Conservation (phyloP, 2,888 invertebrate genomes). For the Xestia c-nigrum region DNA sequence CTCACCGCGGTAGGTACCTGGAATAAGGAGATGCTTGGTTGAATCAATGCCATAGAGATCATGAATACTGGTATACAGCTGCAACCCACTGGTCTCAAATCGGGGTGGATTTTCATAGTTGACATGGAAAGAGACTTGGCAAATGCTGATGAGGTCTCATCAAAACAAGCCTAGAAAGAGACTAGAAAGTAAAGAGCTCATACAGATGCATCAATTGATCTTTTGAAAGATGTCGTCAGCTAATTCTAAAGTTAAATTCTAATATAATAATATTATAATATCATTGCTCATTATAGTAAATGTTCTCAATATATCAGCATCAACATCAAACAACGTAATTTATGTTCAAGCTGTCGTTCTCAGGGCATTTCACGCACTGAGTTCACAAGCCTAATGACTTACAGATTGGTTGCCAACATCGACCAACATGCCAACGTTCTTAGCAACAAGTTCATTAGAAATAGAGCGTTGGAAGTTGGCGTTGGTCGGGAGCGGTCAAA, state of each 20-base stretch:
- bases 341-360: conserved; percentile 55
- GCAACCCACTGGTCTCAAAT: background rate
- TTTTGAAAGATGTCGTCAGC: background rate
- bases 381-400: conserved; percentile 51
- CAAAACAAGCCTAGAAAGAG: background rate
- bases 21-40: conserved; percentile 45
- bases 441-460: conserved; percentile 20
- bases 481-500: conserved; percentile 11
- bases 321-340: conserved; percentile 37
- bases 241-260: background rate
- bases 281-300: conserved; percentile 16
- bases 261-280: background rate
- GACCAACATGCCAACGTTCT: conserved; percentile 26
- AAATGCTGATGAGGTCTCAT: background rate
- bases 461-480: conserved; percentile 10
- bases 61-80: background rate
- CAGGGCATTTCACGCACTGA: conserved; percentile 63
- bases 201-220: background rate
- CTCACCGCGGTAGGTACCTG: conserved; percentile 87
- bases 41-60: background rate
- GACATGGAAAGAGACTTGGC: background rate
- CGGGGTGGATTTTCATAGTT: background rate
- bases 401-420: conserved; percentile 46
- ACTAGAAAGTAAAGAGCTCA: background rate
- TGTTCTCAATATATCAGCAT: conserved; percentile 40